Percentiles rank a stretch among this genome's conserved stretches.
These are phyloP conservation scores for Lochmaea crataegi DNA, from an alignment of 2,888 invertebrate species.

Conservation along the genomic window DNA sequence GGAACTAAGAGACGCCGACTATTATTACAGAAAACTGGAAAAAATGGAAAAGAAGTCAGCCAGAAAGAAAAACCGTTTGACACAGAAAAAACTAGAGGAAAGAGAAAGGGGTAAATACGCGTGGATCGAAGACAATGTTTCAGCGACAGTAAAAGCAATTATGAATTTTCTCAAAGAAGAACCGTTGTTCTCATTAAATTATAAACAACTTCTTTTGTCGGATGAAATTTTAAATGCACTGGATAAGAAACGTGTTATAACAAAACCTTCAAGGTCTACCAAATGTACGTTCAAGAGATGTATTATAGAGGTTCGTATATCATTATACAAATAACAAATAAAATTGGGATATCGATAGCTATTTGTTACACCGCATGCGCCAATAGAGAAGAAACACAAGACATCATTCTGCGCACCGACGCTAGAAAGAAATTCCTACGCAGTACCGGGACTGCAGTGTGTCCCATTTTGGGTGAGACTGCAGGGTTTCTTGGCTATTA, in stretches of 20 bases:
- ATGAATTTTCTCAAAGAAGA: slow-evolving; percentile 54
- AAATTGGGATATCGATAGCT: no score
- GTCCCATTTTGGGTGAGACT: no score
- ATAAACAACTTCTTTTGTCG: slow-evolving; percentile 57
- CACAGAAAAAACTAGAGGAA: slow-evolving; percentile 41
- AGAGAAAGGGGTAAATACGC: slow-evolving; percentile 44
- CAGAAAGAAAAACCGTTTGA: slow-evolving; percentile 40
- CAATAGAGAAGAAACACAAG: no score
- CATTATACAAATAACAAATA: no score
- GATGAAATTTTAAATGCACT: slow-evolving; percentile 53
- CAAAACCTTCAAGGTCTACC: slow-evolving; percentile 51
- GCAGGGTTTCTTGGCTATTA: no score
- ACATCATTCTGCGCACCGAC: no score
- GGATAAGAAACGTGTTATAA: slow-evolving; percentile 38
- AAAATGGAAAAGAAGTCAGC: slow-evolving; percentile 47
- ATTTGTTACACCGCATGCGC: no score
- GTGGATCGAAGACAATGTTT: slow-evolving; percentile 48
- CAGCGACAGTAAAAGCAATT: slow-evolving; percentile 47
- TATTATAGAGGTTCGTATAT: slow-evolving; percentile 47
- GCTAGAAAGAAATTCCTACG: no score
- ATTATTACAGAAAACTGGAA: slow-evolving; percentile 57
- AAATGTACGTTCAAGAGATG: slow-evolving; percentile 49
- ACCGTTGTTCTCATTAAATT: slow-evolving; percentile 55
- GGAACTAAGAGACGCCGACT: slow-evolving; percentile 55
- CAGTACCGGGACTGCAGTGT: no score